Base-by-base conservation (phyloP, 2,797 vertebrate species). In the Chaetodon trifasciatus region DNA sequence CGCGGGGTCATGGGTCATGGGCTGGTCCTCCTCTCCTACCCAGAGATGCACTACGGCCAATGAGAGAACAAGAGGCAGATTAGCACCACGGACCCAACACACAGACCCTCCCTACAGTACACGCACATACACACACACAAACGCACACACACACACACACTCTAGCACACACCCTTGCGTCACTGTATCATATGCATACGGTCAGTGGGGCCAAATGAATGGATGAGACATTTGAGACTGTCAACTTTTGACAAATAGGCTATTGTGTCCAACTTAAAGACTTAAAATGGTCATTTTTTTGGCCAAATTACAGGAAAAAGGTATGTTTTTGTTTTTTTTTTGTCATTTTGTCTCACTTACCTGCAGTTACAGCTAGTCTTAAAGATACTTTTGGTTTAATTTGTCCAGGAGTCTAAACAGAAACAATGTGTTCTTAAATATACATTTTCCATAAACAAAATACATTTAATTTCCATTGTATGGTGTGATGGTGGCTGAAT, bases 1-100 rank as follows among this genome's bases (percentile, higher is more conserved):
- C 68, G 87, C 79, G 79, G 93, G 92, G 86, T 94, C 95, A 88
- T 91, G 93, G 93, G 89, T 91, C 93, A 93, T 85, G 85, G 90
- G 78, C 86, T 94, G 94, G 90, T 95, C 94, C 92, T 96, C 96
- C 89, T 96, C 95, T 93, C 92, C 92, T 86, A 93, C 93, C 96
- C 96, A 96, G 86, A 95, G 95, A 94, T 95, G 95, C 92, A 95
- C 96, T 96, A 94, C 50, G 79, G 94, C 89, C 91, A 94, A 95
- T 90, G 74, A 93, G 89, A 92, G 92, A 94, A 96, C 90, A 94
- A 96, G 92, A 96, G 90, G 90, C 63, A 94, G 89, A 90, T 96
- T 95, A 96, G 94, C 92, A 94, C 89, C 86, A 93, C 47, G 66
- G 86, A 88, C 71, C 72, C 66, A 74, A 83, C 76, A 84, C 79